phyloP scores from a whole-genome alignment of 53 echinoderm and acorn worm species.

The Paelopatides confundens region DNA sequence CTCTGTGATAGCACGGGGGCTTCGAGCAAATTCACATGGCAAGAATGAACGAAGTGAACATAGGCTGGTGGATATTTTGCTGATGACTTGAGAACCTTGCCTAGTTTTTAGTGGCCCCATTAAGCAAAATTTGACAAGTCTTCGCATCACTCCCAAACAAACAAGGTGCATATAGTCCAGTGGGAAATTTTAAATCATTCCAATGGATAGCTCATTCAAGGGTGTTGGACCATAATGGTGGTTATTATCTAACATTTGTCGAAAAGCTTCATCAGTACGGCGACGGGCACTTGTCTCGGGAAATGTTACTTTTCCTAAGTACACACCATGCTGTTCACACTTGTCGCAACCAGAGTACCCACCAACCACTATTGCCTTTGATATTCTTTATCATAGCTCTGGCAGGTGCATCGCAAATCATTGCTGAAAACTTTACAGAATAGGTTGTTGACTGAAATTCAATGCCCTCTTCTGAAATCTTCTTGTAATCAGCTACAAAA shows the following conservation, averaged over 20 bases:
- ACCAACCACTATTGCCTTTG: slow-evolving; percentile 45
- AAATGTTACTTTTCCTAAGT: slow-evolving; percentile 36
- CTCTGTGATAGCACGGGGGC: slow-evolving; percentile 17
- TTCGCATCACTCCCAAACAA: slow-evolving; percentile 42
- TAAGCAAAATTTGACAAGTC: not conserved
- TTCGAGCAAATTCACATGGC: slow-evolving; percentile 52
- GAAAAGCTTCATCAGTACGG: slow-evolving; percentile 31
- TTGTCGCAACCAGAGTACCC: slow-evolving; percentile 56
- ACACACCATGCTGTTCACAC: slow-evolving; percentile 39
- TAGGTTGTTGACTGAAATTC: not conserved
- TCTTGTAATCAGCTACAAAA: slow-evolving; percentile 52
- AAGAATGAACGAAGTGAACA: not conserved
- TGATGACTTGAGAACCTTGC: not conserved
- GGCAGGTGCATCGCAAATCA: slow-evolving; percentile 76
- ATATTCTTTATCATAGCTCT: slow-evolving; percentile 60
- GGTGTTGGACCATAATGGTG: slow-evolving; percentile 35
- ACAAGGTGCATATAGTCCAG: slow-evolving; percentile 48
- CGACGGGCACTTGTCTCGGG: slow-evolving; percentile 32
- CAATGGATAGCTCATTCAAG: not conserved
- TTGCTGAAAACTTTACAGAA: slow-evolving; percentile 52
- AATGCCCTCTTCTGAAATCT: slow-evolving; percentile 17
- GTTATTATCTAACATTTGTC: not conserved
- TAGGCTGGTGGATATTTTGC: slow-evolving; percentile 3
- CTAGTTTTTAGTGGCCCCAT: slow-evolving; percentile 41
- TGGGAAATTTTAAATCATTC: slow-evolving; percentile 1